Evolutionary conservation across 2,797 vertebrate genomes (phyloP).

Genomic region (Thamnophis elegans): DNA sequence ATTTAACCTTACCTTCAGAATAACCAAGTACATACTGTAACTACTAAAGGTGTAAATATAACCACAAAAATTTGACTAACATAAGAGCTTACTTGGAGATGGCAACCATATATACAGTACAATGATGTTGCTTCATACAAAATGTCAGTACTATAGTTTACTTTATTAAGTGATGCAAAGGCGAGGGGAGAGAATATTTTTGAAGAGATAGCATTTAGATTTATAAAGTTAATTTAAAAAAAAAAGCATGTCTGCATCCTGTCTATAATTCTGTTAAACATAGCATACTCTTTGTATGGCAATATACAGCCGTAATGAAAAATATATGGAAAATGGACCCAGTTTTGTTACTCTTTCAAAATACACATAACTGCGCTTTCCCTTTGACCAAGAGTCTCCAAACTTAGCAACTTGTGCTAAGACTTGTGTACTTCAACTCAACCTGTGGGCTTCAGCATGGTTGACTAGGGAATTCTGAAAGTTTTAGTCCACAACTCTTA

Average conservation of each 20-base stretch:
- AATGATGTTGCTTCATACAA: neutral
- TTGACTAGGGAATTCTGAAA: neutral
- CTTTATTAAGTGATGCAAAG: neutral
- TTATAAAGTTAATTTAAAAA: neutral
- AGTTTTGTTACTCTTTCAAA: neutral
- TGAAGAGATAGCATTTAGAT: neutral
- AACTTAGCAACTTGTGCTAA: neutral
- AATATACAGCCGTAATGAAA: neutral
- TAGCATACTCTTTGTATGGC: neutral
- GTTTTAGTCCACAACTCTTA: neutral
- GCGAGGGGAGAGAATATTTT: neutral
- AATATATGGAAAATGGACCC: neutral
- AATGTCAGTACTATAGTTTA: neutral
- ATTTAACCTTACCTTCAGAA: neutral
- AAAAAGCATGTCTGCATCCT: neutral
- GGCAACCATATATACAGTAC: neutral
- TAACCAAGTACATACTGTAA: neutral
- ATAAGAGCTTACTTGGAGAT: neutral
- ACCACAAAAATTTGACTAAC: neutral
- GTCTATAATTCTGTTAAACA: neutral
- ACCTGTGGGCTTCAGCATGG: no score
- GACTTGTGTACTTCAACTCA: neutral
- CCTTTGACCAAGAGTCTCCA: neutral
- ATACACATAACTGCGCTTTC: neutral
- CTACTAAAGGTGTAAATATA: fast-evolving